Conservation (phyloP, 1,140 invertebrate species). For the Temnothorax longispinosus region DNA sequence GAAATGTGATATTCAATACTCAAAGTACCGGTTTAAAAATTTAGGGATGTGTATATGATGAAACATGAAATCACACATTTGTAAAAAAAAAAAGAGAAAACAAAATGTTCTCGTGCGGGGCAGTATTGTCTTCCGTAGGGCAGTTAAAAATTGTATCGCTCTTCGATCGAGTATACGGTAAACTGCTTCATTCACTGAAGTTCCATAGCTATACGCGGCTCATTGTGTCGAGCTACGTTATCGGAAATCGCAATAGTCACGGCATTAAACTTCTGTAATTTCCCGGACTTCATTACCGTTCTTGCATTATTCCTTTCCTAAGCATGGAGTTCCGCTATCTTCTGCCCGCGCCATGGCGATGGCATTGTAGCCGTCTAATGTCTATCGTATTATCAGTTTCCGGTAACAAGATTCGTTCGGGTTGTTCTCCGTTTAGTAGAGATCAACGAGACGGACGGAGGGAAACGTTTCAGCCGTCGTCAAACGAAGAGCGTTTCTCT, state of each 20-base stretch:
- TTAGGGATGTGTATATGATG: background rate
- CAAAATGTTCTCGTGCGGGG: background rate
- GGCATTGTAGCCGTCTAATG: constrained; percentile 11
- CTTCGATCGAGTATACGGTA: constrained; percentile 34
- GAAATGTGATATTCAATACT: background rate
- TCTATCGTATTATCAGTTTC: constrained; percentile 60
- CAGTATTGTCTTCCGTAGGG: constrained; percentile 5
- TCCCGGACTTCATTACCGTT: constrained; percentile 62
- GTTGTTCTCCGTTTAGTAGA: background rate
- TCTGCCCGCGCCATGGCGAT: background rate
- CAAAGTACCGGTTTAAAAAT: background rate
- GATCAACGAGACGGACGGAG: constrained; percentile 53
- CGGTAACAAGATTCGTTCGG: constrained; percentile 40
- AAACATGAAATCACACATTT: background rate
- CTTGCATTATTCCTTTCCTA: constrained; percentile 60
- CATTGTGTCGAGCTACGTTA: constrained; percentile 42
- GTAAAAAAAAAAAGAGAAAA: background rate
- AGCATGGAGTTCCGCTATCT: constrained; percentile 42
- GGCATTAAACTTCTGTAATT: constrained; percentile 60
- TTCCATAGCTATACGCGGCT: constrained; percentile 12
- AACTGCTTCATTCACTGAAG: constrained; percentile 49
- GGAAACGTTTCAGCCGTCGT: constrained; percentile 31
- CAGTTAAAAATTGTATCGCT: constrained; percentile 49
- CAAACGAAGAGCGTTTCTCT: constrained; percentile 19
- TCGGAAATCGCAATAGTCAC: constrained; percentile 59